These are phyloP conservation scores for Piaya cayana DNA, from an alignment of 2,113 vertebrate species.

Conservation along the genomic window DNA sequence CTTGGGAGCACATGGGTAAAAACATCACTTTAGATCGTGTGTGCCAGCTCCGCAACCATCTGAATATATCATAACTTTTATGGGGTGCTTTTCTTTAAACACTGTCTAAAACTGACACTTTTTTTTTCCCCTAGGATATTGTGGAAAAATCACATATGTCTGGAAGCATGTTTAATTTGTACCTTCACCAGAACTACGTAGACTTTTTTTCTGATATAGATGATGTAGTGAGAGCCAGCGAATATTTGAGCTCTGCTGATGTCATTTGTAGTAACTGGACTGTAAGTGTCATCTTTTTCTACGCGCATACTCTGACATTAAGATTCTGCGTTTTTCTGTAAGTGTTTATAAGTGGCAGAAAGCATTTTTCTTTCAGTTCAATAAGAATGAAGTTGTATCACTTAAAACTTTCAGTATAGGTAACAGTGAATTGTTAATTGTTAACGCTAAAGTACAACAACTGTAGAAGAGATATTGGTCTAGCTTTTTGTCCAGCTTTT, in stretches of 20 bases:
- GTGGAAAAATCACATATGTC: slow-evolving; percentile 93
- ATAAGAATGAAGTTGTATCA: not conserved
- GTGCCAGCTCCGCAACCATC: not conserved
- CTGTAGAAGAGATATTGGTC: not conserved
- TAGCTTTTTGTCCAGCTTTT: not conserved
- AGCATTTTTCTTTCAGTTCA: not conserved
- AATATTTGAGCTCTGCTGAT: slow-evolving; percentile 93
- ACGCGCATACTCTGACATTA: rapidly evolving
- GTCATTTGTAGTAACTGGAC: slow-evolving; percentile 87
- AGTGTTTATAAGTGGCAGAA: not conserved
- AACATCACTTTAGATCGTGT: not conserved
- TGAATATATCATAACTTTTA: not conserved
- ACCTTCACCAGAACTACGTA: slow-evolving; percentile 96
- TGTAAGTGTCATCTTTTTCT: slow-evolving; percentile 76
- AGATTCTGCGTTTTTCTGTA: rapidly evolving
- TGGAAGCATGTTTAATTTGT: slow-evolving; percentile 90
- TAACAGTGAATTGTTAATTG: not conserved
- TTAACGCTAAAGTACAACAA: not conserved
- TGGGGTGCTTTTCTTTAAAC: not conserved
- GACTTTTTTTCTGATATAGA: slow-evolving; percentile 91
- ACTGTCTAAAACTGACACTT: not conserved
- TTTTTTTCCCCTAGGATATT: slow-evolving; percentile 76
- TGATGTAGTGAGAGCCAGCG: slow-evolving; percentile 87
- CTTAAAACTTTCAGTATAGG: not conserved
- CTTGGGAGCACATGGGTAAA: not conserved